Evolutionary conservation across 2,797 vertebrate species (phyloP).

Genomic region (Podarcis lilfordi): DNA sequence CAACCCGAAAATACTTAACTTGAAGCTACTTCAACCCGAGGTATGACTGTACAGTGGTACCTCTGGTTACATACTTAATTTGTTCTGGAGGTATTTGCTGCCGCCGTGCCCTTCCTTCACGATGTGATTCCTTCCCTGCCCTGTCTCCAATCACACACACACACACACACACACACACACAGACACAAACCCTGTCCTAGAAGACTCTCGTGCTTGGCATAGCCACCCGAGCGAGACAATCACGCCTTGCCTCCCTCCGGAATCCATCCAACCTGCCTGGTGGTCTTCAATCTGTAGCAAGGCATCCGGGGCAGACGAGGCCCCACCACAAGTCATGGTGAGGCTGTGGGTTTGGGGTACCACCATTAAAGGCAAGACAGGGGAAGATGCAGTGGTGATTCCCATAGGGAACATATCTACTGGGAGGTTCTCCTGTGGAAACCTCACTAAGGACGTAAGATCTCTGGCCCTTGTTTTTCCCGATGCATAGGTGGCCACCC

Average conservation of each 20-base stretch:
- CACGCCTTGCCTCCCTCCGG: neutral
- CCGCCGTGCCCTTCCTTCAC: slow-evolving; percentile 58
- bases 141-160: neutral
- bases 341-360: neutral
- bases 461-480: too few species aligned
- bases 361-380: too few species aligned
- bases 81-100: slow-evolving; percentile 25
- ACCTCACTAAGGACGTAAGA: too few species aligned
- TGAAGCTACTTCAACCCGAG: too few species aligned
- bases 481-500: too few species aligned
- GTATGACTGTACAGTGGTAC: too few species aligned
- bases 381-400: neutral
- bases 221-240: too few species aligned
- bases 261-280: neutral
- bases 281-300: neutral
- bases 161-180: too few species aligned
- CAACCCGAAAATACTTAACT: too few species aligned
- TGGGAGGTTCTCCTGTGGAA: too few species aligned
- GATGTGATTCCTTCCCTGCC: slow-evolving; percentile 22
- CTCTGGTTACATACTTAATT: too few species aligned
- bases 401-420: neutral
- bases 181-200: neutral
- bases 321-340: neutral
- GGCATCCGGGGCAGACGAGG: neutral
- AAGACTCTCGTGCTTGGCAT: neutral